Percentiles rank a stretch among this genome's conserved stretches.
phyloP scores from a whole-genome alignment of 2,797 vertebrate species.

The Meriones psammophilus region DNA sequence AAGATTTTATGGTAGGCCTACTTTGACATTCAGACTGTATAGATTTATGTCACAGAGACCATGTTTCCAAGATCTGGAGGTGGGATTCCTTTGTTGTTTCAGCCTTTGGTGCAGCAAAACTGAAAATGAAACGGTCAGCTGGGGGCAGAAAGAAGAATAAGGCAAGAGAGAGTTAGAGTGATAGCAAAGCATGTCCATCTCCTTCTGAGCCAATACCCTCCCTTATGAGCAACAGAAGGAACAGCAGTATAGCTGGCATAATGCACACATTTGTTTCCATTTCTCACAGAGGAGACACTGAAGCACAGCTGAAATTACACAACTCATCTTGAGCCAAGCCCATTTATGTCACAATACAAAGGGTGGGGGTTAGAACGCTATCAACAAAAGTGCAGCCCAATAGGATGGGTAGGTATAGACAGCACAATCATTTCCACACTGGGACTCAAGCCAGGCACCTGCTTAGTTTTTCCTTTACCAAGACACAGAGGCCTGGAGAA shows the following conservation, averaged over 20 bases:
- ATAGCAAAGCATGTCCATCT: not conserved
- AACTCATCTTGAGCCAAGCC: not conserved
- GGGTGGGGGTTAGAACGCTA: not conserved
- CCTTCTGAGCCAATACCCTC: not conserved
- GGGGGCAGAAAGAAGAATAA: not conserved
- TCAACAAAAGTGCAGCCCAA: not conserved
- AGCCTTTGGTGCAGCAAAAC: not conserved
- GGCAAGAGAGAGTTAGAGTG: not conserved
- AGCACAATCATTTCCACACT: not conserved
- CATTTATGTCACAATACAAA: not conserved
- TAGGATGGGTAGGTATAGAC: not conserved
- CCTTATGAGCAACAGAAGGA: not conserved
- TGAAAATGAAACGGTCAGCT: not conserved
- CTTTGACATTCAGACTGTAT: not conserved
- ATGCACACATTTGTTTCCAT: not conserved
- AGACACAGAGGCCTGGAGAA: not conserved
- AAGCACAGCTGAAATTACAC: not conserved
- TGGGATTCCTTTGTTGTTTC: not conserved
- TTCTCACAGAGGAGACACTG: not conserved
- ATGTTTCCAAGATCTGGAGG: slow-evolving; percentile 14
- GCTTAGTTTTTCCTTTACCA: not conserved
- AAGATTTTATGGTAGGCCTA: not conserved
- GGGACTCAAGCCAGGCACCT: not conserved
- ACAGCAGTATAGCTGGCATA: not conserved
- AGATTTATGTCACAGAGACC: slow-evolving; percentile 1